A percentile compares a stretch with the other conserved stretches of the same genome.
These are phyloP conservation scores for Trichonephila clavipes DNA, from an alignment of 1,140 invertebrate genomes.

Conservation along the genomic window DNA sequence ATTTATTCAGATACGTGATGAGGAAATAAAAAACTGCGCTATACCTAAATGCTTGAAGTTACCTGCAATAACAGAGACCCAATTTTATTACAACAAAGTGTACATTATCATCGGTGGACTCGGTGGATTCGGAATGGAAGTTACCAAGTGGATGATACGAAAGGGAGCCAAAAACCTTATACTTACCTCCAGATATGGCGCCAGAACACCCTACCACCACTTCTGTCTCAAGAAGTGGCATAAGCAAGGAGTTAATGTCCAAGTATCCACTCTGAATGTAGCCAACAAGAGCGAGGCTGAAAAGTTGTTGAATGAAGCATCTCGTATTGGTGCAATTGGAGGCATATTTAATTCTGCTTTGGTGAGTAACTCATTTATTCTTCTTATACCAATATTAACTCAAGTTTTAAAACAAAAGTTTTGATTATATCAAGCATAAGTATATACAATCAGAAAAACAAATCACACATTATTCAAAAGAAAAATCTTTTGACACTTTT, in stretches of 20 bases:
- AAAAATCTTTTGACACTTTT: too few species aligned
- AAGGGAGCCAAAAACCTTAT: conserved; percentile 82
- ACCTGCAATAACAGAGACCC: conserved; percentile 81
- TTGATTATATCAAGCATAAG: too few species aligned
- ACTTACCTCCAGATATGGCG: conserved; percentile 83
- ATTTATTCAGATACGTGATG: conserved; percentile 77
- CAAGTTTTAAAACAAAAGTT: too few species aligned
- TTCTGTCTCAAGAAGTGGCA: conserved; percentile 83
- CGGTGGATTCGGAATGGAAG: conserved; percentile 84
- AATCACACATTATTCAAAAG: too few species aligned
- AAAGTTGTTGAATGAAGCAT: conserved; percentile 86
- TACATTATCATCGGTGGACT: conserved; percentile 84
- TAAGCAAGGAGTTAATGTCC: conserved; percentile 86
- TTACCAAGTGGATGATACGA: conserved; percentile 83
- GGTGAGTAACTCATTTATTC: conserved; percentile 81
- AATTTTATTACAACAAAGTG: conserved; percentile 79
- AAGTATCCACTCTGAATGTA: conserved; percentile 87
- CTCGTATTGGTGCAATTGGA: conserved; percentile 88
- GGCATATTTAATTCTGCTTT: conserved; percentile 97
- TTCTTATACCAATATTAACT: too few species aligned
- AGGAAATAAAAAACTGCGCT: conserved; percentile 78
- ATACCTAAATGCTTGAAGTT: conserved; percentile 78
- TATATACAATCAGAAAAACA: too few species aligned
- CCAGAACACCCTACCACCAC: conserved; percentile 83
- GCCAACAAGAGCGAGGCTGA: conserved; percentile 86